Evolutionary conservation across 1,140 invertebrate species (phyloP).

Genomic region (Drosophila kikkawai): DNA sequence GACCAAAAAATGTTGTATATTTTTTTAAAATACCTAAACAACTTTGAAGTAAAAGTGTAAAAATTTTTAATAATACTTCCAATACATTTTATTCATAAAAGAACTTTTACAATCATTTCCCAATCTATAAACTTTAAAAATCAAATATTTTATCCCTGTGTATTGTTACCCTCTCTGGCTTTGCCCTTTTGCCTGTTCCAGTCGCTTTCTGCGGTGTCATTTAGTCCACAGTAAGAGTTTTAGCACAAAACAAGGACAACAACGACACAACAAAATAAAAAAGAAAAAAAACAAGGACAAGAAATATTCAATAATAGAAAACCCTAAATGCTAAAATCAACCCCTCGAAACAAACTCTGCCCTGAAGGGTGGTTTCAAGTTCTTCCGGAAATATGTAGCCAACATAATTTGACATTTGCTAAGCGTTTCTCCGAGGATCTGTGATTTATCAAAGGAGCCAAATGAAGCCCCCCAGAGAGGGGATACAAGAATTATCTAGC

Average conservation of each 20-base stretch:
- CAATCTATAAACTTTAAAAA: neutral
- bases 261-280: slow-evolving; percentile 11
- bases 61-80: neutral
- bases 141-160: neutral
- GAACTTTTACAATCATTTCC: neutral
- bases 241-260: slow-evolving; percentile 23
- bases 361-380: slow-evolving; percentile 25
- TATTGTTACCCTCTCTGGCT: slow-evolving; percentile 48
- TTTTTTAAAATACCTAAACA: too few species aligned
- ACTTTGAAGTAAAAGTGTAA: too few species aligned
- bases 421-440: slow-evolving; percentile 50
- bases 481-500: neutral
- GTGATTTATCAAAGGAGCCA: slow-evolving; percentile 30
- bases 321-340: slow-evolving; percentile 58
- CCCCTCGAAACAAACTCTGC: slow-evolving; percentile 46
- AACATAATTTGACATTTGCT: slow-evolving; percentile 56
- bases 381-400: slow-evolving; percentile 13
- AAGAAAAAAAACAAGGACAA: slow-evolving; percentile 34
- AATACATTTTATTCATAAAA: neutral
- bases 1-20: too few species aligned
- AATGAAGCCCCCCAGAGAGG: slow-evolving; percentile 13
- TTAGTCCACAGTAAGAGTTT: slow-evolving; percentile 66
- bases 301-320: slow-evolving; percentile 77
- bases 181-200: slow-evolving; percentile 60
- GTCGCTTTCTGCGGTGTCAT: slow-evolving; percentile 75